Evolutionary conservation across 1,140 invertebrate genomes (phyloP).

Genomic region (Protaetia brevitarsis): DNA sequence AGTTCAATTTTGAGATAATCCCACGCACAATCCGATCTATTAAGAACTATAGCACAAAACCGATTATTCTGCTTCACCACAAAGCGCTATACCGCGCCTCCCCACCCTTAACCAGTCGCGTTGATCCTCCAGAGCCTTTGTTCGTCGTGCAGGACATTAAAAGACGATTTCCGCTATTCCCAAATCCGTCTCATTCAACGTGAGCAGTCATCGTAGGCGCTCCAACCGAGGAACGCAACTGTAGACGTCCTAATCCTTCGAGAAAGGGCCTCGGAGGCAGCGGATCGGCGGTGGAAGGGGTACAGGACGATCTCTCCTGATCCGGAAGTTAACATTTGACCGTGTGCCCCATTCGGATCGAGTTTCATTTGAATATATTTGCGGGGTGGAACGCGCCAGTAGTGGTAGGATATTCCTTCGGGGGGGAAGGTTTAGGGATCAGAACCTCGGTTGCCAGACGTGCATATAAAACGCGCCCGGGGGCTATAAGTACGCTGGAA

Average conservation of each 20-base stretch:
- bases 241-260: constrained; percentile 39
- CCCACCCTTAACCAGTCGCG: too few relatives aligned
- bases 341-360: constrained; percentile 28
- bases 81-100: too few relatives aligned
- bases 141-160: not conserved
- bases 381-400: constrained; percentile 19
- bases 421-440: constrained; percentile 16
- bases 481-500: constrained; percentile 44
- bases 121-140: too few relatives aligned
- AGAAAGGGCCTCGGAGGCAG: too few relatives aligned
- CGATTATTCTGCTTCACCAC: too few relatives aligned
- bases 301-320: constrained; percentile 26
- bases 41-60: too few relatives aligned
- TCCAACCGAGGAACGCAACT: constrained; percentile 29
- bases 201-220: not conserved
- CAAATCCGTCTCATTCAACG: constrained; percentile 7
- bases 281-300: constrained; percentile 29
- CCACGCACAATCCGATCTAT: too few relatives aligned
- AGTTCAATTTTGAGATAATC: too few relatives aligned
- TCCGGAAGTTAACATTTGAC: constrained; percentile 43
- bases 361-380: constrained; percentile 40
- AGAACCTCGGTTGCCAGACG: constrained; percentile 38
- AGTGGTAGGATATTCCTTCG: constrained; percentile 22
- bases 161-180: not conserved
- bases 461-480: constrained; percentile 41